phyloP scores from a whole-genome alignment of 2,113 vertebrate genomes.

The Paralichthys olivaceus region DNA sequence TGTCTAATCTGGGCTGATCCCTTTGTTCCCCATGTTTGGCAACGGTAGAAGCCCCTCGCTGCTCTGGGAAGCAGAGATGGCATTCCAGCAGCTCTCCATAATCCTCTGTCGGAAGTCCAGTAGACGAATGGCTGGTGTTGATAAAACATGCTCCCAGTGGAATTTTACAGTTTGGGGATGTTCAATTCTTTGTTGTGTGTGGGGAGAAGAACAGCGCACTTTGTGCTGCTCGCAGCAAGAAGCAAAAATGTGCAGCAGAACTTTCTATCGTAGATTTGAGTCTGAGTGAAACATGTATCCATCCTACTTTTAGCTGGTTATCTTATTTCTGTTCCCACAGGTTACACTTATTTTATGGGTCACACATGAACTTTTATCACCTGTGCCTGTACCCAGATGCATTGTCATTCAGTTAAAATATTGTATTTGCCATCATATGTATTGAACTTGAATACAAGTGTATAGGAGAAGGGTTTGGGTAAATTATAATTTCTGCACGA shows the following conservation, averaged over 20 bases:
- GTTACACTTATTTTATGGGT: too few relatives aligned
- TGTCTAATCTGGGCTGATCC: slow-evolving; percentile 76
- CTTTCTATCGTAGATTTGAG: not conserved
- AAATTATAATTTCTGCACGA: not conserved
- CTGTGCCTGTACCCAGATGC: too few relatives aligned
- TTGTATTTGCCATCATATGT: too few relatives aligned
- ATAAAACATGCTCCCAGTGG: slow-evolving; percentile 75
- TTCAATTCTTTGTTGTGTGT: slow-evolving; percentile 59
- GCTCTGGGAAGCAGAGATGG: slow-evolving; percentile 76
- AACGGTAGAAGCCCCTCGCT: slow-evolving; percentile 67
- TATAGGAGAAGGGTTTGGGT: too few relatives aligned
- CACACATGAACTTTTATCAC: too few relatives aligned
- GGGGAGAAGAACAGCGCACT: not conserved
- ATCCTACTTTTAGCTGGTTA: too few relatives aligned
- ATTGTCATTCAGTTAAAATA: not conserved
- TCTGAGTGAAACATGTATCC: not conserved
- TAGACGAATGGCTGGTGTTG: slow-evolving; percentile 76
- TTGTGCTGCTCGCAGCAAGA: slow-evolving; percentile 23
- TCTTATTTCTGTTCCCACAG: too few relatives aligned
- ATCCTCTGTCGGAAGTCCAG: slow-evolving; percentile 80
- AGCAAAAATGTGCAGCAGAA: not conserved
- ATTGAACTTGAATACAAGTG: too few relatives aligned
- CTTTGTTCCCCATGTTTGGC: slow-evolving; percentile 81
- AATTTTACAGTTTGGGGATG: slow-evolving; percentile 76
- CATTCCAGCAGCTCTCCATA: slow-evolving; percentile 77